A percentile compares a stretch with the other conserved stretches of the same genome.
phyloP scores from a whole-genome alignment of 92 coral and sea anemone species.

The Siderastrea siderea region DNA sequence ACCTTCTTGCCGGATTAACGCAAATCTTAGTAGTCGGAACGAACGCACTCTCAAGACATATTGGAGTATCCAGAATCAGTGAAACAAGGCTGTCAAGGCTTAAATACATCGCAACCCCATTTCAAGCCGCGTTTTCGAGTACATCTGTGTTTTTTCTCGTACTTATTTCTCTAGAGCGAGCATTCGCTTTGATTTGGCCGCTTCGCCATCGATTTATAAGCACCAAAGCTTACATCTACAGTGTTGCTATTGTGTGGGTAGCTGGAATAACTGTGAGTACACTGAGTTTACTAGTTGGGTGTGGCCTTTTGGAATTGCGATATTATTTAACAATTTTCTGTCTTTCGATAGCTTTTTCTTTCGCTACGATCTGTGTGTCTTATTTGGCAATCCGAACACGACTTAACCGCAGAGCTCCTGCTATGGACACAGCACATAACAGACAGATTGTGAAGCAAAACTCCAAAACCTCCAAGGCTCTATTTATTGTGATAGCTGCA shows the following conservation, averaged over 20 bases:
- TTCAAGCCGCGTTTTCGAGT: background rate
- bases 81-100: background rate
- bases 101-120: background rate
- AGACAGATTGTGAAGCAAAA: background rate
- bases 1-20: background rate
- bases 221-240: background rate
- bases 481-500: background rate
- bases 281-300: background rate
- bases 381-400: background rate
- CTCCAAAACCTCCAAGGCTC: background rate
- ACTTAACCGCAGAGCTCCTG: background rate
- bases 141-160: background rate
- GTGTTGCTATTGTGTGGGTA: background rate
- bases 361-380: background rate
- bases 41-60: background rate
- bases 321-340: background rate
- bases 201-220: constrained; percentile 16
- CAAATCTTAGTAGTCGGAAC: background rate
- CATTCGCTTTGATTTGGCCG: constrained; percentile 13
- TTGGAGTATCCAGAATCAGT: background rate
- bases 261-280: background rate
- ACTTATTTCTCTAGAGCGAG: constrained; percentile 2
- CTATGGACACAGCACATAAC: background rate
- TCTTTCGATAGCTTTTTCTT: background rate
- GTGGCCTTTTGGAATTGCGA: no score